Base-by-base conservation (phyloP, 2,888 invertebrate genomes). In the Caenorhabditis auriculariae region DNA sequence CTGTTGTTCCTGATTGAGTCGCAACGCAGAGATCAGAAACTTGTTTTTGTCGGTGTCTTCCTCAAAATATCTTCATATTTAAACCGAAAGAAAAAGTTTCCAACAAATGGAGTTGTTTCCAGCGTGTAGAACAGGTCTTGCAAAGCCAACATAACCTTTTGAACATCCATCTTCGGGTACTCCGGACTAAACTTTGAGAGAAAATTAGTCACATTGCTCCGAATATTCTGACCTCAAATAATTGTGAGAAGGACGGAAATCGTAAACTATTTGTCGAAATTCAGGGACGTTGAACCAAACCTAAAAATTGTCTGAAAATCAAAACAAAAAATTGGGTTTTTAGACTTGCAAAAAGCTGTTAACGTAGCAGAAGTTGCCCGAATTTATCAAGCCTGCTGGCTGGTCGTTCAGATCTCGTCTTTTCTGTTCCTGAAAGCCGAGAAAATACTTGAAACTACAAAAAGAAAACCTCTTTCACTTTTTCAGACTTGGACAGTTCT, bases 261-360 rank as follows among this genome's bases (percentile, higher is more conserved):
- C 70, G 57, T 71, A 80, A 43, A 80, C 56, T n/a, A 74, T 72
- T 43, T 78, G 76, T 1, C 78, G 76, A 46, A 80, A 77, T 7
- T 60, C 65, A 0, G 75, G 69, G 39, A 77, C 76, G 56, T 79
- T 79, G 62, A 75, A 80, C 75, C 80, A 80, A 23, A 78, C 75
- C 75, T 75, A 43, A 39, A 67, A 47, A 41, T 5, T 12, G 1
- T 17, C 12, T 28, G 15, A 63, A n/a, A 48, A 43, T 43, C 29
- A n/a, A n/a, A 38, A 19, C 21, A 2, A 9, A 46, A 1, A 21
- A 26, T 27, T 6, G 15, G 19, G 27, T 23, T 32, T 26, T 50
- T 49, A 21, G 19, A 75, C 79, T 69, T 80, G 80, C 7, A 80
- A 65, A 37, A 80, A 80, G 49, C 76, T 76, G 60, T 80, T 80